Percentiles rank a stretch among this genome's conserved stretches.
Conservation (phyloP, 1,140 invertebrate species). For the Cyphomyrmex costatus region DNA sequence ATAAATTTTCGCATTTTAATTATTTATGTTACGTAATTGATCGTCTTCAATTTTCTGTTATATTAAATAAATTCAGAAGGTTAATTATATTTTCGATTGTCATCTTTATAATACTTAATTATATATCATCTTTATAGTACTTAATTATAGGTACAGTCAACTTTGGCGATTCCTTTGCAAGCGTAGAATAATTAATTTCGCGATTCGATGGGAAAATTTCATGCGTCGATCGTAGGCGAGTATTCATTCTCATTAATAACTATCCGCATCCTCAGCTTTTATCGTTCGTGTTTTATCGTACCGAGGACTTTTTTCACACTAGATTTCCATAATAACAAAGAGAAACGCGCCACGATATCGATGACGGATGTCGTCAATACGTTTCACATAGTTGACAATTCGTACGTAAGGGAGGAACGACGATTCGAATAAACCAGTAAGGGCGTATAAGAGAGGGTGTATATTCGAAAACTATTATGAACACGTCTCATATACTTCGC, state of each 20-base stretch:
- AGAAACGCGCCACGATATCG: conserved; percentile 54
- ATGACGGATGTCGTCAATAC: conserved; percentile 24
- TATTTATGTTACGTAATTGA: neutral
- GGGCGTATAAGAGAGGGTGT: conserved; percentile 46
- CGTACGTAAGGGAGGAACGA: conserved; percentile 1
- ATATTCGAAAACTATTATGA: conserved; percentile 56
- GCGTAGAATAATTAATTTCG: conserved; percentile 14
- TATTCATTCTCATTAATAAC: conserved; percentile 51
- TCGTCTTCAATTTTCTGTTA: neutral
- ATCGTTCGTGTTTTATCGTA: conserved; percentile 19
- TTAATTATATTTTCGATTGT: neutral
- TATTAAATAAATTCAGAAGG: neutral
- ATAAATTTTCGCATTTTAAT: neutral
- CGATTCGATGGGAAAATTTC: conserved; percentile 47
- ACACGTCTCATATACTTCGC: conserved; percentile 18
- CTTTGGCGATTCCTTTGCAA: conserved; percentile 2
- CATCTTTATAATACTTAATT: neutral
- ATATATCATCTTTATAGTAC: neutral
- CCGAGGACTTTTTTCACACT: conserved; percentile 19
- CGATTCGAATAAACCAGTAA: conserved; percentile 19
- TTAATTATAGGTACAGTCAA: neutral
- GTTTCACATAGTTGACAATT: conserved; percentile 37
- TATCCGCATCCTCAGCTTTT: conserved; percentile 25
- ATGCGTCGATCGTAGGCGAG: neutral
- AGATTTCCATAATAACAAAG: conserved; percentile 61